Evolutionary conservation across 2,888 invertebrate genomes (phyloP).

Genomic region (Drosophila mimica): DNA sequence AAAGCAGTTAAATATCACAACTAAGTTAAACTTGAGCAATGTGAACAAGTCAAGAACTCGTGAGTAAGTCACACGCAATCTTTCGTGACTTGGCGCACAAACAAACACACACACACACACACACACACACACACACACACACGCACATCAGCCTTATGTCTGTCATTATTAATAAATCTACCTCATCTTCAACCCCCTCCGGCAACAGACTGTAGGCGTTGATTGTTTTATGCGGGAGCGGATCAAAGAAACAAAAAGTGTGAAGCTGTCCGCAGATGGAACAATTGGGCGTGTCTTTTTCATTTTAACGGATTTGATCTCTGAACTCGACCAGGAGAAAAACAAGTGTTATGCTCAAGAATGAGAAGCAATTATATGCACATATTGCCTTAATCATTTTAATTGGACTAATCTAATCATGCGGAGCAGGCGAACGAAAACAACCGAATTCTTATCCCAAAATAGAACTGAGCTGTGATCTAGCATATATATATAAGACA

Average conservation of each 20-base stretch:
- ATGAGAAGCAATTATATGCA: constrained; percentile 13
- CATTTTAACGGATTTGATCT: constrained; percentile 68
- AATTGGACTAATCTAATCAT: constrained; percentile 70
- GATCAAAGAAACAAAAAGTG: constrained; percentile 51
- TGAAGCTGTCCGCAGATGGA: constrained; percentile 10
- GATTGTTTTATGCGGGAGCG: constrained; percentile 65
- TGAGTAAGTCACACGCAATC: constrained; percentile 55
- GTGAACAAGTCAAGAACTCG: constrained; percentile 14
- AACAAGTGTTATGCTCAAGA: constrained; percentile 15
- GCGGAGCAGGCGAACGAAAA: constrained; percentile 13
- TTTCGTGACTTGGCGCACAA: constrained; percentile 59
- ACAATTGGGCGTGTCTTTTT: constrained; percentile 47
- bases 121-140: constrained; percentile 11
- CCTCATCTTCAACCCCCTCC: constrained; percentile 13
- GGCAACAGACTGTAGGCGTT: constrained; percentile 31
- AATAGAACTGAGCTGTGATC: constrained; percentile 23
- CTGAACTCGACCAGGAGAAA: constrained; percentile 47
- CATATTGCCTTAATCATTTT: constrained; percentile 49
- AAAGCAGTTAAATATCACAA: not conserved
- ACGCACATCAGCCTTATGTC: constrained; percentile 16
- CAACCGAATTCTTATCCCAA: constrained; percentile 11
- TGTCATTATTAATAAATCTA: constrained; percentile 53
- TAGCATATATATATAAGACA: constrained; percentile 19
- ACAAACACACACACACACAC: not conserved
- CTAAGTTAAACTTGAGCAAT: constrained; percentile 12